Evolutionary conservation across 2,113 vertebrate species (phyloP), one percentile per base, ranked within the genome.

Genomic region (Perccottus glenii): DNA sequence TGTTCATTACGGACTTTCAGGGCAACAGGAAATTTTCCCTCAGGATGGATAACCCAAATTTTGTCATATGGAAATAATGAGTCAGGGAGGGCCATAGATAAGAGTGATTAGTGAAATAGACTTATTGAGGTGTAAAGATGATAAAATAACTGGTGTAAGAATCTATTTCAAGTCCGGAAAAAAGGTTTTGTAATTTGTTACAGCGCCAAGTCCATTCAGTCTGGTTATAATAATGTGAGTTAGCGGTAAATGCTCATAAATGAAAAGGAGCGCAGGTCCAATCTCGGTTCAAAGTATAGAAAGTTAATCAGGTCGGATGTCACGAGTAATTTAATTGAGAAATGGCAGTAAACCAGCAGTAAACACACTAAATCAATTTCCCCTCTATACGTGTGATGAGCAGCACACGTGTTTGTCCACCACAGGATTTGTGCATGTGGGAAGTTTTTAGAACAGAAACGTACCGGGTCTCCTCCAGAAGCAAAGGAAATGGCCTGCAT

Each of bases 401-500:
- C 45, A 55, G 48, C 27, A 58, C 16, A 63, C n/a, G n/a, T 75
- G 44, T 27, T 27, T 27, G 19, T 27, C 19, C 19, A 27, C 19
- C 19, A 27, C 19, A 27, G 19, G 19, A 27, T 27, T 27, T 27
- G 19, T 27, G 19, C 1, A 27, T 27, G 19, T 27, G 19, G 19
- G 19, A 27, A 1, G 19, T 27, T 27, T 27, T 27, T 27, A 2
- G 19, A 61, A 60, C 9, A 48, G 52, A 49, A 73, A 95, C 96
- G 83, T 94, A 98, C 96, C 63, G 94, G 93, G 85, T 98, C 96
- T 78, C 96, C 96, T 91, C 96, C 96, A 50, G 96, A 98, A 68
- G 96, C 96, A 87, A 98, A 97, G 27, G 96, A 98, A 88, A 97
- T 95, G 77, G 95, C 94, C 87, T 96, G 95, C 94, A 98, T 96